Percentiles rank a stretch among this genome's conserved stretches.
phyloP scores from a whole-genome alignment of 2,888 invertebrate genomes.

The Parasteatoda lunata region DNA sequence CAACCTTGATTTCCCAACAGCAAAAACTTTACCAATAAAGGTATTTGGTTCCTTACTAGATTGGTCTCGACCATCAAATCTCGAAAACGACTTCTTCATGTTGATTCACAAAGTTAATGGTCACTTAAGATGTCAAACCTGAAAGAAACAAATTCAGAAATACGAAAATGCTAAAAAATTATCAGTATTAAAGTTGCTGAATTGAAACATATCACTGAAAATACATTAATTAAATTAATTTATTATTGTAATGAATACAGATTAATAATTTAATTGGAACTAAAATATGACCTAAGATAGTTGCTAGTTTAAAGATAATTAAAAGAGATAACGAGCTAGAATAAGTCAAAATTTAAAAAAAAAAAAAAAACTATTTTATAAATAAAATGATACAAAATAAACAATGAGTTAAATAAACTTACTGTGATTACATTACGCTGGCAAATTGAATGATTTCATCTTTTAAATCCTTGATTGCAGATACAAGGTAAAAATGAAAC shows the following conservation, averaged over 20 bases:
- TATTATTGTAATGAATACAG: not conserved
- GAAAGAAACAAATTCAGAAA: not conserved
- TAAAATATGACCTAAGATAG: not conserved
- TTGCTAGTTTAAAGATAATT: not conserved
- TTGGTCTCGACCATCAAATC: slow-evolving; percentile 65
- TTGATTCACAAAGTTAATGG: slow-evolving; percentile 15
- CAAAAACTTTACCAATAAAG: slow-evolving; percentile 87
- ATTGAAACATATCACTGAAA: too few relatives aligned
- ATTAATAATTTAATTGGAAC: not conserved
- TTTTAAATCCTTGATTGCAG: not conserved
- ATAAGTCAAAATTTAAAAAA: not conserved
- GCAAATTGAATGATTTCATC: not conserved
- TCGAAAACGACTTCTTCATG: slow-evolving; percentile 68
- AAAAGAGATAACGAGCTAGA: not conserved
- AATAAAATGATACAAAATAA: too few relatives aligned
- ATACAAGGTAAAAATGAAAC: not conserved
- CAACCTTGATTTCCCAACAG: too few relatives aligned
- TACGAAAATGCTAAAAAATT: not conserved
- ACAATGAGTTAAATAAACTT: too few relatives aligned
- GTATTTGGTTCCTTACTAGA: slow-evolving; percentile 79
- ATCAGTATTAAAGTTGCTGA: too few relatives aligned
- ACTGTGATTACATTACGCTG: not conserved
- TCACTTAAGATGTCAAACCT: not conserved
- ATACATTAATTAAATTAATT: too few relatives aligned
- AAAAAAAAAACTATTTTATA: too few relatives aligned